Base-by-base conservation (phyloP, 1,140 invertebrate genomes). In the Pollicipes pollicipes region DNA sequence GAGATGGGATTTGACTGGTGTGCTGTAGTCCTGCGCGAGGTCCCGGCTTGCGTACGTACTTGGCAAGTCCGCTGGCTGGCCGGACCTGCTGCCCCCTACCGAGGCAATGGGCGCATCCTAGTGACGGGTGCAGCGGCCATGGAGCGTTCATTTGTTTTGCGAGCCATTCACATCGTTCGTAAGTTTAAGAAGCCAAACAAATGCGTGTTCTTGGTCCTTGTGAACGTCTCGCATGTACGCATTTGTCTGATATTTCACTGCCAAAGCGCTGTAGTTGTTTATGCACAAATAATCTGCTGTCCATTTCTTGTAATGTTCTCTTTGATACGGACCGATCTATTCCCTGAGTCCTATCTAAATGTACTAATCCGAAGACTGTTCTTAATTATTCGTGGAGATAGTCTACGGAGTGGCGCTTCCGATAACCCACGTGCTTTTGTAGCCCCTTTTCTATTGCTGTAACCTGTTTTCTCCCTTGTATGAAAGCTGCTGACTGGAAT, bases 41-140 rank as follows among this genome's bases (percentile, higher is more conserved):
- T 0, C 32, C n/a, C n/a, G 29, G 68, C 32, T 69, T n/a, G 68
- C 10, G 32, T 3, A 16, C n/a, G 28, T 16, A 28, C 8, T 37
- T n/a, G 32, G 29, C 28, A 28, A 28, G 0, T 26, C 0, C 0
- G 29, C n/a, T 37, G 68, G 16, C n/a, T 28, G 10, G 13, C n/a
- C 1, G 28, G 6, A 8, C 27, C 13, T n/a, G 28, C n/a, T 69
- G 28, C n/a, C 68, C 13, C 31, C 68, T 24, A 72, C 0, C 67
- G 72, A 29, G 66, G 66, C 30, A 69, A 68, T 27, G 69, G 69
- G 28, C 70, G 67, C 27, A 70, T 28, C 10, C 68, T n/a, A 63
- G 68, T 28, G 64, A 63, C 10, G 27, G 28, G 26, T 28, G n/a
- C 68, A 37, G n/a, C n/a, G 28, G 45, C 30, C 27, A 10, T 28